Evolutionary conservation across 2,797 vertebrate species (phyloP).

Genomic region (Sebastes paucispinis): DNA sequence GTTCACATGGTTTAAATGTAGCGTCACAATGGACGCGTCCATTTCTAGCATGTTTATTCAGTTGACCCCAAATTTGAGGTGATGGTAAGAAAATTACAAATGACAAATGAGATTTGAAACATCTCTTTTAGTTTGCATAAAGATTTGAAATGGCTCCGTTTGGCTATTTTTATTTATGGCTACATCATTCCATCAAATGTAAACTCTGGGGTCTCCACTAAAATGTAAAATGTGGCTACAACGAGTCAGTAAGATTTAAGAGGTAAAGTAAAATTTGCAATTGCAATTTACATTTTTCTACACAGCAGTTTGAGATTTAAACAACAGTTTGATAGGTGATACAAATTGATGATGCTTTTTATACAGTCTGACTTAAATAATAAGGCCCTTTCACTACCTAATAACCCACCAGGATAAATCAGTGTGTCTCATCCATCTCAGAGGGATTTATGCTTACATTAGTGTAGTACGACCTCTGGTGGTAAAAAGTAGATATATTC

Average conservation of each 20-base stretch:
- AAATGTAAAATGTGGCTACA: neutral
- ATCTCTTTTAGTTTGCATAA: neutral
- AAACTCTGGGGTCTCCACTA: neutral
- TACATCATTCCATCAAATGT: neutral
- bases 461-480: slow-evolving; percentile 44
- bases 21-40: neutral
- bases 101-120: neutral
- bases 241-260: neutral
- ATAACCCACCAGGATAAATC: neutral
- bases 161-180: neutral
- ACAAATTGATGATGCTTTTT: neutral
- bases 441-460: neutral
- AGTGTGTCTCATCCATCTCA: neutral
- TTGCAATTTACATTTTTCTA: neutral
- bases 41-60: neutral
- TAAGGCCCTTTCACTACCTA: neutral
- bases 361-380: neutral
- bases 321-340: neutral
- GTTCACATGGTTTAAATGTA: neutral
- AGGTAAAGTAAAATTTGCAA: neutral
- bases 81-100: neutral
- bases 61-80: neutral
- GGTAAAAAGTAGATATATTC: slow-evolving; percentile 2
- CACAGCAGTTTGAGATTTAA: neutral
- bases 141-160: neutral